Base-by-base conservation (phyloP, 2,797 vertebrate species). In the Tadarida brasiliensis region DNA sequence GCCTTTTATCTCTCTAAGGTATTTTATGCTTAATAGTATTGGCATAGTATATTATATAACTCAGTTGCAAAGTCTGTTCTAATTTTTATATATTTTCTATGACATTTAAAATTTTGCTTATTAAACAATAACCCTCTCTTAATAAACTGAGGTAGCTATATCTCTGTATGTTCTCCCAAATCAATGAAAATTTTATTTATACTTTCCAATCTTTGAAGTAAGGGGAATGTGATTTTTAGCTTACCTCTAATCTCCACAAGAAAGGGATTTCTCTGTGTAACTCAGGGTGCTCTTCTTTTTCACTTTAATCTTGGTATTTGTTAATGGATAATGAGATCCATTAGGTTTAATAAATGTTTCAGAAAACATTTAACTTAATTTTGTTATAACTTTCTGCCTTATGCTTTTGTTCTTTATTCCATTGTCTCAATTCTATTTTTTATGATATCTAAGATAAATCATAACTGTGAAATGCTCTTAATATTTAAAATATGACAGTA, bases 331-430 rank as follows among this genome's bases (percentile, higher is more conserved):
- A 35, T 87, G 73, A 59, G 9, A 3, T 65, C 35, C 3, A 0
- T 90, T 49, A 80, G 61, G 28, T 65, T 67, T 85, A 68, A 77
- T 73, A 71, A 83, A 82, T 22, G 84, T 47, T 94, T 94, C 57
- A 71, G 67, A 54, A 94, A 91, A 65, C 47, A 80, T 76, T 65
- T 68, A 24, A 61, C 16, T 84, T 87, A 85, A 81, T 90, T 94
- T 92, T 89, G 39, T 76, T 78, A 92, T 44, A 92, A 54, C 30
- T 76, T 70, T 77, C 39, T 82, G 10, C 56, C 92, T 88, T 85
- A 70, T 51, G 11, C 44, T 91, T 94, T 89, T 73, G 26, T 77
- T 94, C n/a, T 30, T 49, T 81, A 83, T 11, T 77, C 11, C 82
- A 59, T 61, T 65, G 30, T 67, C 39, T 30, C 30, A 47, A 56